These are phyloP conservation scores for Apus apus DNA, from an alignment of 2,113 vertebrate genomes.

Conservation along the genomic window DNA sequence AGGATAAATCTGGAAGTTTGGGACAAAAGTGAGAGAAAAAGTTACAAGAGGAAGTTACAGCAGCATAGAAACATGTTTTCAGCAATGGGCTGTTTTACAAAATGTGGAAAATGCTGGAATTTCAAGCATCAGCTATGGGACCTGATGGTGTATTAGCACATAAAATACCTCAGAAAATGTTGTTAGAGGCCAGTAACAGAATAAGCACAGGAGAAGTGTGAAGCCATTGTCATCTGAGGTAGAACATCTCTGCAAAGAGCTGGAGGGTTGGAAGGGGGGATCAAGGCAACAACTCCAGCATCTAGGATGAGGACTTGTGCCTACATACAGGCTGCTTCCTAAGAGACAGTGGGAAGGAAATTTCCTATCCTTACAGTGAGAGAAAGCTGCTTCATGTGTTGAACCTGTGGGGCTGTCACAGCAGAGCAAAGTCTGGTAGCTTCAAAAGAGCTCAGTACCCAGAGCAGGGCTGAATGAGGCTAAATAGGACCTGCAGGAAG, in stretches of 20 bases:
- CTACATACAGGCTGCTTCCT: neutral
- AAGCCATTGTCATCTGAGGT: neutral
- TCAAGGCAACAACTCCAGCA: neutral
- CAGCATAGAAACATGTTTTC: neutral
- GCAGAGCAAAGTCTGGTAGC: neutral
- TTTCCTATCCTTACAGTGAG: neutral
- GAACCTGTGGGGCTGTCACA: neutral
- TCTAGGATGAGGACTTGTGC: neutral
- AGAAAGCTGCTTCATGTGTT: neutral
- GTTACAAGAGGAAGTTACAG: neutral
- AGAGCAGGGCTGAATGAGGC: neutral
- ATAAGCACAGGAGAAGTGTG: neutral
- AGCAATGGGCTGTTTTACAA: neutral
- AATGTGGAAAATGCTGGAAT: neutral
- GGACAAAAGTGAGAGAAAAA: neutral
- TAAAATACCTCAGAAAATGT: conserved; percentile 15
- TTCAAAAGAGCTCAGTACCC: neutral
- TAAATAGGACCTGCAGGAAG: neutral
- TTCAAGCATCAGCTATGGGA: conserved; percentile 29
- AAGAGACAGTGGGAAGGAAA: neutral
- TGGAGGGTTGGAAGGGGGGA: neutral
- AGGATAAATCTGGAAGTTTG: neutral
- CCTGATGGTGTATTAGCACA: neutral
- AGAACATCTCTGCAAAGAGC: neutral
- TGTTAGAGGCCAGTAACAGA: neutral